Evolutionary conservation across 2,888 invertebrate species (phyloP).

Genomic region (Bombyx huttoni): DNA sequence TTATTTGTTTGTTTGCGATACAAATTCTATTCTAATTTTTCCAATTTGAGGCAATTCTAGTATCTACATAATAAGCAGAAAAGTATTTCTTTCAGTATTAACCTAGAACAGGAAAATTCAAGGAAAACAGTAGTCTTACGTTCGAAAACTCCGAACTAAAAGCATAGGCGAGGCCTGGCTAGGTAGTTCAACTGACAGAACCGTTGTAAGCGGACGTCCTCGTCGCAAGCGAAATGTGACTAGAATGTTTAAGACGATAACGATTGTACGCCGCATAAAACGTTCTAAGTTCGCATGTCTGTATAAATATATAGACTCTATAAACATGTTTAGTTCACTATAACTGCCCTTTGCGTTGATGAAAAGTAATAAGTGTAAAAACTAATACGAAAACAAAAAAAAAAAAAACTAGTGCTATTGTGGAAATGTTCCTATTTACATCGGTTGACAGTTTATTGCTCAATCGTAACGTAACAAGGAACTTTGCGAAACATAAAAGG

Average conservation of each 20-base stretch:
- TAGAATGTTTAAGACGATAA: slow-evolving; percentile 6
- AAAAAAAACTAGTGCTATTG: background rate
- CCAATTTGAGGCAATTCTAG: too few species aligned
- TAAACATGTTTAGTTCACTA: background rate
- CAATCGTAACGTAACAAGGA: background rate
- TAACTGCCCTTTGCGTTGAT: background rate
- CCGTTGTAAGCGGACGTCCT: slow-evolving; percentile 34
- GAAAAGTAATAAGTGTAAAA: too few species aligned
- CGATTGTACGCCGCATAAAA: background rate
- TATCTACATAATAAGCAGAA: too few species aligned
- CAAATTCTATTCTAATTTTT: too few species aligned
- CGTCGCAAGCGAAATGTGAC: slow-evolving; percentile 17
- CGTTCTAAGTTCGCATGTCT: background rate
- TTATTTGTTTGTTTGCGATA: too few species aligned
- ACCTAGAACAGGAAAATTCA: too few species aligned
- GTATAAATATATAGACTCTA: background rate
- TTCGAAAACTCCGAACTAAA: too few species aligned
- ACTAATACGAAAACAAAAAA: too few species aligned
- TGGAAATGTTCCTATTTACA: slow-evolving; percentile 2
- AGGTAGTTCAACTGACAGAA: slow-evolving; percentile 35
- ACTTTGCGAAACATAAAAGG: background rate
- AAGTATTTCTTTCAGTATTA: too few species aligned
- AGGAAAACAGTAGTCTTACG: too few species aligned
- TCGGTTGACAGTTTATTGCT: background rate
- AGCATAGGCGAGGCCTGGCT: slow-evolving; percentile 10